These are phyloP conservation scores for Epirrhoe alternata DNA, from an alignment of 2,888 invertebrate genomes.

Conservation along the genomic window DNA sequence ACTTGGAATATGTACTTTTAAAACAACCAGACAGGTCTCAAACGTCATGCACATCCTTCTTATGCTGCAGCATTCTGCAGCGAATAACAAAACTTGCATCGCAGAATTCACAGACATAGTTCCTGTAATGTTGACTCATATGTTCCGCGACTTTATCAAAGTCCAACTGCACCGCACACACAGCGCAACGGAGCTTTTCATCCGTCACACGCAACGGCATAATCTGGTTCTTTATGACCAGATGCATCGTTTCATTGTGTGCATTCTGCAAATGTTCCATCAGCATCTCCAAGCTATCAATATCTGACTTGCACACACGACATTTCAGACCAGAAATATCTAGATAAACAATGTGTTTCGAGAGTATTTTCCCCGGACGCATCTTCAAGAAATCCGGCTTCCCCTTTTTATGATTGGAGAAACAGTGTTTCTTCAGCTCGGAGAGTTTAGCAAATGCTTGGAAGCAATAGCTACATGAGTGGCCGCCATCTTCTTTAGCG, in stretches of 20 bases:
- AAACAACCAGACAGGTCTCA: conserved; percentile 25
- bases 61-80: conserved; percentile 60
- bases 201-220: conserved; percentile 57
- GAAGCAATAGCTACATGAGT: conserved; percentile 68
- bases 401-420: conserved; percentile 43
- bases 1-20: too few relatives aligned
- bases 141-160: conserved; percentile 65
- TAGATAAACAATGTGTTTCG: conserved; percentile 63
- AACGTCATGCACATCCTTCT: conserved; percentile 58
- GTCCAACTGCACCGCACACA: conserved; percentile 51
- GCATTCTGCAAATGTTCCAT: conserved; percentile 61
- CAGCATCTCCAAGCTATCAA: conserved; percentile 56
- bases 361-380: conserved; percentile 43
- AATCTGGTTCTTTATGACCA: conserved; percentile 68
- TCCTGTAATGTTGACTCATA: conserved; percentile 70
- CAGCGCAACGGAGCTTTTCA: conserved; percentile 50
- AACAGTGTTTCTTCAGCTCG: conserved; percentile 62
- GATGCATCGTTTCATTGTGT: conserved; percentile 61
- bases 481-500: conserved; percentile 56
- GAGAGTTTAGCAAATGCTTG: conserved; percentile 60
- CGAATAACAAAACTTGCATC: conserved; percentile 59
- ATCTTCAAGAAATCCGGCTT: conserved; percentile 57
- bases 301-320: conserved; percentile 53
- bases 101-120: conserved; percentile 70
- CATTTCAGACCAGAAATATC: conserved; percentile 66